Percentiles rank a stretch among this genome's conserved stretches.
These are phyloP conservation scores for Metridium senile DNA, from an alignment of 92 coral and sea anemone species.

Conservation along the genomic window DNA sequence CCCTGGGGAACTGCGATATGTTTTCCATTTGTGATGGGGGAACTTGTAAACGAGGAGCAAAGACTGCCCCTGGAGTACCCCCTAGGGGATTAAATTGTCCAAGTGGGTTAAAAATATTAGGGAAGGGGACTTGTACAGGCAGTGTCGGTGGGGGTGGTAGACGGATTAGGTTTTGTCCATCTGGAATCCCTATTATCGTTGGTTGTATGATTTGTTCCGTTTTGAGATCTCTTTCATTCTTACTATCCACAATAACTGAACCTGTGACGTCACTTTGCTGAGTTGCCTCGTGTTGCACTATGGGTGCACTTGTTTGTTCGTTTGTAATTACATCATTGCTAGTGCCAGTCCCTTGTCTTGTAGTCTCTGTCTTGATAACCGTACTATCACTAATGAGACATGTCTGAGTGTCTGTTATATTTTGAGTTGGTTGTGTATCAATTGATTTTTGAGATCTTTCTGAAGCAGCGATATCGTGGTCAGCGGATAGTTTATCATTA, in stretches of 20 bases:
- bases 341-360: not conserved
- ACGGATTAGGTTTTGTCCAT: not conserved
- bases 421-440: not conserved
- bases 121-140: not conserved
- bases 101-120: not conserved
- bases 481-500: not conserved
- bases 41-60: not conserved
- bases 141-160: conserved; percentile 13
- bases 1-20: not conserved
- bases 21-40: not conserved
- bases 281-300: not conserved
- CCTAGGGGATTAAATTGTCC: not conserved
- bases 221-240: not conserved
- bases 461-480: no score
- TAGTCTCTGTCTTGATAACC: not conserved
- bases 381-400: not conserved
- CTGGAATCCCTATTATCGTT: not conserved
- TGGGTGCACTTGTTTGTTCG: not conserved
- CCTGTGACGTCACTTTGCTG: not conserved
- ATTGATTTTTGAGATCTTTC: no score
- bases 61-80: not conserved
- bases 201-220: not conserved
- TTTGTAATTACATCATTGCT: not conserved
- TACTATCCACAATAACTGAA: not conserved
- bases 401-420: not conserved